phyloP scores from a whole-genome alignment of 2,888 invertebrate genomes.

The Diachrysia chrysitis region DNA sequence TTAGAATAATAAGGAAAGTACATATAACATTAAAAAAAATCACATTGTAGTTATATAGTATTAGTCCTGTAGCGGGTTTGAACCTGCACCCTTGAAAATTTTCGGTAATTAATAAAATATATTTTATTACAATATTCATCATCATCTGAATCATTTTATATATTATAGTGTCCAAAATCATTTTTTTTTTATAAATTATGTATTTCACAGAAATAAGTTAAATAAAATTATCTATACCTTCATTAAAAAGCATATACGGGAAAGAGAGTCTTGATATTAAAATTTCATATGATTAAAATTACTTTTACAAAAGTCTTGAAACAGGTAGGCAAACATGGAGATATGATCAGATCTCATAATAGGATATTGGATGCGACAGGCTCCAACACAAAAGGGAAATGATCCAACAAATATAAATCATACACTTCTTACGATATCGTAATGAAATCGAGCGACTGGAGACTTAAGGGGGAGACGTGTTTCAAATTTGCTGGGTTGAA shows the following conservation, averaged over 20 bases:
- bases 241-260: background rate
- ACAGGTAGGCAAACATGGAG: slow-evolving; percentile 38
- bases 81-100: too few species aligned
- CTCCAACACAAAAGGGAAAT: slow-evolving; percentile 65
- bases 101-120: too few species aligned
- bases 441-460: slow-evolving; percentile 77
- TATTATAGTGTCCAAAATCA: too few species aligned
- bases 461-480: slow-evolving; percentile 54
- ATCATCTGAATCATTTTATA: too few species aligned
- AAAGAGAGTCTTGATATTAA: background rate
- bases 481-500: background rate
- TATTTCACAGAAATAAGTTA: too few species aligned
- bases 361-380: slow-evolving; percentile 62
- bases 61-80: too few species aligned
- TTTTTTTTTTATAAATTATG: too few species aligned
- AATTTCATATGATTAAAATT: slow-evolving; percentile 1
- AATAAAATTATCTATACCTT: too few species aligned
- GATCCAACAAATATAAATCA: slow-evolving; percentile 72
- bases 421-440: slow-evolving; percentile 72
- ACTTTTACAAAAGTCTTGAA: slow-evolving; percentile 25
- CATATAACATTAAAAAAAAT: too few species aligned
- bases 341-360: slow-evolving; percentile 58
- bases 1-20: too few species aligned
- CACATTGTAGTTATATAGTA: too few species aligned
- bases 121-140: too few species aligned